Conservation (phyloP, 2,113 vertebrate genomes). For the Hylia prasina region DNA sequence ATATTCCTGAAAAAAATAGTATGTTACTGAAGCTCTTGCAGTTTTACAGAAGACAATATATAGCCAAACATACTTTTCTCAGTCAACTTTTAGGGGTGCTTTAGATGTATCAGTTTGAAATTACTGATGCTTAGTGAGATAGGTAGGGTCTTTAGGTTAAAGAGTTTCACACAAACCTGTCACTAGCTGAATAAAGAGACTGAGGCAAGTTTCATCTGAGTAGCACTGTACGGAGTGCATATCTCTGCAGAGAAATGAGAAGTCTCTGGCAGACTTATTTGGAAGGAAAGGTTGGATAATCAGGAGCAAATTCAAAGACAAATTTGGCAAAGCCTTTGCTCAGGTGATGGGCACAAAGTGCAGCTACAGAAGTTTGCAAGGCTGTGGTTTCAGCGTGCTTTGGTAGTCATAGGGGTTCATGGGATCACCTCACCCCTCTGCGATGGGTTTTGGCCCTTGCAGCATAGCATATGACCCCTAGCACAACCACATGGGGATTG, state of each 20-base stretch:
- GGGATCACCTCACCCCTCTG: not conserved
- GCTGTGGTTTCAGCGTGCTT: not conserved
- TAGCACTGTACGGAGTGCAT: not conserved
- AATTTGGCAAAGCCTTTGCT: not conserved
- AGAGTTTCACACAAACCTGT: not conserved
- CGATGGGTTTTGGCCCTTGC: accelerated
- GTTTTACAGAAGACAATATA: not conserved
- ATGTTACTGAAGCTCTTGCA: not conserved
- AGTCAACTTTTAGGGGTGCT: not conserved
- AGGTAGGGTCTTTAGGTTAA: not conserved
- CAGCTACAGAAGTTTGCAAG: not conserved
- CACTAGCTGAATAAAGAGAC: not conserved
- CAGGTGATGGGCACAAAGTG: not conserved
- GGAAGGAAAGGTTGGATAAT: not conserved
- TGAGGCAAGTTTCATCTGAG: not conserved
- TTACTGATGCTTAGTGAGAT: not conserved
- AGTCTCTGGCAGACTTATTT: not conserved
- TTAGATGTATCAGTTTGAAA: not conserved
- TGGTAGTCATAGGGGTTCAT: not conserved
- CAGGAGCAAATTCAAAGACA: not conserved
- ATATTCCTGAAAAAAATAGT: not conserved
- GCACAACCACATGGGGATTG: not conserved
- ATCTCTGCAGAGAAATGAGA: not conserved
- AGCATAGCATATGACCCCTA: not conserved
- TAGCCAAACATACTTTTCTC: not conserved